A percentile compares a stretch with the other conserved stretches of the same genome.
Conservation (phyloP, 1,140 invertebrate genomes). For the Hetaerina americana region DNA sequence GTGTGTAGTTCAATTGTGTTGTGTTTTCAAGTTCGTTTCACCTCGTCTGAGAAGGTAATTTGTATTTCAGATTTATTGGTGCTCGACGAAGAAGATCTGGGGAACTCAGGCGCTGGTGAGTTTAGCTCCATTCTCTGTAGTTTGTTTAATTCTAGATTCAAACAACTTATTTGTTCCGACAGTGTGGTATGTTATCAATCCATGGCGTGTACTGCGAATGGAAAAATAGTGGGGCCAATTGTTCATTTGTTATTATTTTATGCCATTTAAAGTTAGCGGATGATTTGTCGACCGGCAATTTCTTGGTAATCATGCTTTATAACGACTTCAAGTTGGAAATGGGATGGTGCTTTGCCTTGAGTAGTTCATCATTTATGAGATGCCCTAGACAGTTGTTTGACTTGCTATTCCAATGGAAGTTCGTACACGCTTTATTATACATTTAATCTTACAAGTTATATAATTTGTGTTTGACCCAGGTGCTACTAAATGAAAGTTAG, state of each 20-base stretch:
- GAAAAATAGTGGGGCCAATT: not conserved
- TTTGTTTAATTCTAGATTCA: not conserved
- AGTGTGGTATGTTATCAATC: not conserved
- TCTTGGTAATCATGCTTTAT: not conserved
- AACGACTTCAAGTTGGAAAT: not conserved
- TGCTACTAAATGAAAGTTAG: no score
- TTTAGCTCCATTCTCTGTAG: not conserved
- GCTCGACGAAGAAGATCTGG: not conserved
- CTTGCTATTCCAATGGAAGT: no score
- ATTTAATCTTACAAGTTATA: no score
- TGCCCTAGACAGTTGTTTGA: no score
- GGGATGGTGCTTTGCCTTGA: not conserved
- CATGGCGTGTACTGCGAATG: not conserved
- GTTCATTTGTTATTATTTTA: no score
- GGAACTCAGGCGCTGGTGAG: not conserved
- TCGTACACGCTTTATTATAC: no score
- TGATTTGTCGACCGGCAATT: not conserved
- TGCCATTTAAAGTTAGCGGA: no score
- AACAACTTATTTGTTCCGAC: not conserved
- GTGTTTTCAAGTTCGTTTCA: not conserved
- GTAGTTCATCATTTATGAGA: no score
- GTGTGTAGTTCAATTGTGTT: not conserved
- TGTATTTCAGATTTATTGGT: not conserved
- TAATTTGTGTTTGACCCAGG: no score
- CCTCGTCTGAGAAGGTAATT: not conserved